phyloP scores from a whole-genome alignment of 2,113 vertebrate species.

The Pelecanoides urinatrix region DNA sequence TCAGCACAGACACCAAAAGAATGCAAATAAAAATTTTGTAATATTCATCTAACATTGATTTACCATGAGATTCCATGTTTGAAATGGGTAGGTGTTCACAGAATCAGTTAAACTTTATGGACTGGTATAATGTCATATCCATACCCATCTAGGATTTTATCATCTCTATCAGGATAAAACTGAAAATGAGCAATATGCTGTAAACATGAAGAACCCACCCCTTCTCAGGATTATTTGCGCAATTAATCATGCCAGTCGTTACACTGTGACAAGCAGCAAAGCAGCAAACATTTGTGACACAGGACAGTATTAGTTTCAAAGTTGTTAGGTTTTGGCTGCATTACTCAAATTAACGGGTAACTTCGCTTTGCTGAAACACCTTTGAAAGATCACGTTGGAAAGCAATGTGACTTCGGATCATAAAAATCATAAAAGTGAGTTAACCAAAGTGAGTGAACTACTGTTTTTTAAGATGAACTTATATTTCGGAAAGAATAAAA shows the following conservation, averaged over 20 bases:
- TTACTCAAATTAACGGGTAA: neutral
- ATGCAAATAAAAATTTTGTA: neutral
- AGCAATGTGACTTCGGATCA: neutral
- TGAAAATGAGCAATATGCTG: neutral
- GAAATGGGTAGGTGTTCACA: neutral
- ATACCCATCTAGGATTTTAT: neutral
- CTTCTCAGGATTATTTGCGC: neutral
- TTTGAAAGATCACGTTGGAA: neutral
- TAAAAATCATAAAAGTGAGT: neutral
- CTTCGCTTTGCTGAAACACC: neutral
- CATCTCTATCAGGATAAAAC: neutral
- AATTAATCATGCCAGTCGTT: neutral
- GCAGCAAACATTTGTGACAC: neutral
- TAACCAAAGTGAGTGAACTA: neutral
- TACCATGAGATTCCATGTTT: neutral
- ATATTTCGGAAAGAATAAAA: slow-evolving; percentile 9
- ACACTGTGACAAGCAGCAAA: neutral
- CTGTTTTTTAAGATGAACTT: neutral
- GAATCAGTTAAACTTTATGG: neutral
- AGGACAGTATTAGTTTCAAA: neutral
- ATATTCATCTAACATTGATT: neutral
- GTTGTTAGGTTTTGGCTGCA: neutral
- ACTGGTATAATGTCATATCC: neutral
- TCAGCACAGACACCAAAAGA: neutral
- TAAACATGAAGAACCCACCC: neutral